Base-by-base conservation (phyloP, 2,797 vertebrate genomes). In the Gambelia wislizenii region DNA sequence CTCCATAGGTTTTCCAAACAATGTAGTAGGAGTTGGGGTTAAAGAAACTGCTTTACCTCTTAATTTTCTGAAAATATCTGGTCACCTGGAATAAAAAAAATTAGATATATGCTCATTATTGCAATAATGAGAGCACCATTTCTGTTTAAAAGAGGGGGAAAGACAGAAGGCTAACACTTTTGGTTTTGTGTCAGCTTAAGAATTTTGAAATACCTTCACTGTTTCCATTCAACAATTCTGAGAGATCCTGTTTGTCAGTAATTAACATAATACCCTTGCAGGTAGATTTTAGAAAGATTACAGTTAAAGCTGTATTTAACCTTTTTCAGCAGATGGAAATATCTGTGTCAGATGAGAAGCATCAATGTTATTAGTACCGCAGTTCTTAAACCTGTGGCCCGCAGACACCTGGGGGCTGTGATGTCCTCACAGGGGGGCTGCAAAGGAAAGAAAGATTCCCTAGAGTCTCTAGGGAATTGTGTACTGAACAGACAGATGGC, bases 41-140 rank as follows among this genome's bases (percentile, higher is more conserved):
- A 0, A 84, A 67, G 52, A 80, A 87, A 87, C 80, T 1, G 78
- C 88, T 92, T 91, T 82, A 79, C 4, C 0, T 89, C 85, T 39
- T 84, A 90, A 88, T 12, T 22, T 2, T 90, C 76, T 87, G 1
- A 49, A 91, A 88, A 6, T 82, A 20, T 86, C 97, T 97, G 92
- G 92, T 88, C 84, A 61, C 78, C 77, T 79, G 56, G 27, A 89
- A 18, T 83, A 87, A 91, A 56, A 92, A 52, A 83, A 83, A 3
- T 70, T 82, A 54, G 22, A 20, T 61, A 54, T 67, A 10, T 56
- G 2, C 64, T 44, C 33, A 33, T 81, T 44, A 44, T 33, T 14
- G 3, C 1, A 22, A 39, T 33, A 8, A 9, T 84, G 75, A 42
- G 9, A 91, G 42, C 10, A 67, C 1, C 59, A 0, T 56, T 6